phyloP scores from a whole-genome alignment of 2,797 vertebrate species.

The Heteromormyrus szaboi region DNA sequence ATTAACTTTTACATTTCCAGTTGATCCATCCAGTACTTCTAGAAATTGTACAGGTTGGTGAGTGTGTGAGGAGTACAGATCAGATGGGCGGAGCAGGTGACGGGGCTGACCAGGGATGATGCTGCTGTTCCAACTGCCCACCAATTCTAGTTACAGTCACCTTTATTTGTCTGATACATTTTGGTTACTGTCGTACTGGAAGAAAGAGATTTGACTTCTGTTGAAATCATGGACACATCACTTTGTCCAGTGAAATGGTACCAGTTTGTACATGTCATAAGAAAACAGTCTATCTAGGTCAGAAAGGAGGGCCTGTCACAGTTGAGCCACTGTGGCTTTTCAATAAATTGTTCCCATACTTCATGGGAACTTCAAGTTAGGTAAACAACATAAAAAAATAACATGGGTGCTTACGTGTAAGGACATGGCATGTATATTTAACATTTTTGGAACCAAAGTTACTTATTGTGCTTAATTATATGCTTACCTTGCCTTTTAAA shows the following conservation, averaged over 20 bases:
- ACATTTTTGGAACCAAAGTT: neutral
- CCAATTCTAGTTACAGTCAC: neutral
- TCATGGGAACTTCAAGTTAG: neutral
- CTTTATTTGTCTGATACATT: neutral
- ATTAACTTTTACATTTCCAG: neutral
- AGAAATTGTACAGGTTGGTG: neutral
- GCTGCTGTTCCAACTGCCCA: neutral
- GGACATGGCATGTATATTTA: neutral
- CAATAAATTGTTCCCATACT: neutral
- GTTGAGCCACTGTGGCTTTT: neutral
- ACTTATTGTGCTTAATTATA: neutral
- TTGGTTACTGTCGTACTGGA: neutral
- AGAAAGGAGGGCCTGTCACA: neutral
- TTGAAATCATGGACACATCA: neutral
- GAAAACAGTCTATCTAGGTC: constrained; percentile 7
- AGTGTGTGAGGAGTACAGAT: neutral
- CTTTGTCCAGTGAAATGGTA: neutral
- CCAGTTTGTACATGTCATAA: neutral
- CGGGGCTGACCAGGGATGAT: neutral
- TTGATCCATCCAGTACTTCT: neutral
- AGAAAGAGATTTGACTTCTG: neutral
- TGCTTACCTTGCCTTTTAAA: neutral
- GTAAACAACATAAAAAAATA: neutral
- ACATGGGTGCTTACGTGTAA: neutral
- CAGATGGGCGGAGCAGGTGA: neutral